phyloP scores from a whole-genome alignment of 2,113 vertebrate species.

The Serinus canaria region DNA sequence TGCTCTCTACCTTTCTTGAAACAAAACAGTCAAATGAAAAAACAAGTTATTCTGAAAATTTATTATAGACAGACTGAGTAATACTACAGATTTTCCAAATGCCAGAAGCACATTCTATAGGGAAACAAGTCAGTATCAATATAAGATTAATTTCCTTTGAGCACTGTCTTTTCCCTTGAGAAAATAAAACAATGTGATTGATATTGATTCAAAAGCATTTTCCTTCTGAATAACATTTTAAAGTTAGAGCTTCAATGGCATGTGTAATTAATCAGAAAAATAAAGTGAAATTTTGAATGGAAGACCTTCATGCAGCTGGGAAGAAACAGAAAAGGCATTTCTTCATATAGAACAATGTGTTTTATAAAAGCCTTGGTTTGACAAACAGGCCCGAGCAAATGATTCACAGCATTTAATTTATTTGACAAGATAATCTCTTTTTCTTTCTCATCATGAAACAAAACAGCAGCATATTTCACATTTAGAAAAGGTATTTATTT shows the following conservation, averaged over 20 bases:
- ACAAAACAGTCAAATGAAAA: neutral
- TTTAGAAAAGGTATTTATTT: neutral
- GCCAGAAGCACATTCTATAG: neutral
- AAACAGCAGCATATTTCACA: neutral
- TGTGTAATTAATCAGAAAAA: slow-evolving; percentile 46
- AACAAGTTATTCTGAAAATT: neutral
- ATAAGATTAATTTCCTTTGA: slow-evolving; percentile 30
- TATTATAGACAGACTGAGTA: neutral
- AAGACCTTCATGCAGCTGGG: neutral
- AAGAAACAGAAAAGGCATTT: neutral
- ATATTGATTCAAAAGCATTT: slow-evolving; percentile 43
- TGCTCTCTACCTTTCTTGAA: neutral
- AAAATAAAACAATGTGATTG: slow-evolving; percentile 21
- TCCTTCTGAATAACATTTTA: slow-evolving; percentile 38
- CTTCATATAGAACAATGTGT: neutral
- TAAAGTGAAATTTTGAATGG: slow-evolving; percentile 38
- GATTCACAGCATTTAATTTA: neutral
- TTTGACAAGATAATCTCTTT: slow-evolving; percentile 8
- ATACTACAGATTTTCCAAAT: neutral
- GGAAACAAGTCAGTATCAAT: neutral
- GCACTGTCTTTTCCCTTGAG: neutral
- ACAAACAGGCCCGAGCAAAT: neutral
- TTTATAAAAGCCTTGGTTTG: slow-evolving; percentile 22
- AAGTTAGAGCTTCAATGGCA: neutral
- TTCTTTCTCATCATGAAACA: neutral